phyloP scores from a whole-genome alignment of 2,797 vertebrate genomes.

The Darevskia mixta region DNA sequence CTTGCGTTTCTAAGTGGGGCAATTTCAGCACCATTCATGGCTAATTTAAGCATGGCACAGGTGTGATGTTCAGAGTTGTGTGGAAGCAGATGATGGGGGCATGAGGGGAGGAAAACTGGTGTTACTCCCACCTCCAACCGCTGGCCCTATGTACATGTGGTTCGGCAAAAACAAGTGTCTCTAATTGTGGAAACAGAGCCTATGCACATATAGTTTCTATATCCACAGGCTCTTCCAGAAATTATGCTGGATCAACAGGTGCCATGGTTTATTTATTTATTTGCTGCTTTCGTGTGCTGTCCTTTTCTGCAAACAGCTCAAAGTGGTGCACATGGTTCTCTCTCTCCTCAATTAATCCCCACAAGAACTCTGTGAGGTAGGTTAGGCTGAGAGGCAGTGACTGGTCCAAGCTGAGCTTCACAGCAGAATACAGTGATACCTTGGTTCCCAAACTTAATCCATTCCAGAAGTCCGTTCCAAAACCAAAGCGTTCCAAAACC shows the following conservation, averaged over 20 bases:
- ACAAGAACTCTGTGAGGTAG: no score
- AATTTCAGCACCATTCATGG: neutral
- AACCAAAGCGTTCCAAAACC: no score
- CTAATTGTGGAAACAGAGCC: neutral
- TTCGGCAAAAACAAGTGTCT: neutral
- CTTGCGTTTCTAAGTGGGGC: slow-evolving; percentile 55
- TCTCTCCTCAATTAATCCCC: no score
- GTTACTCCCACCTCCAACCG: neutral
- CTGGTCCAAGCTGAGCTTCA: no score
- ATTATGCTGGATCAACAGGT: neutral
- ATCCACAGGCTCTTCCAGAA: neutral
- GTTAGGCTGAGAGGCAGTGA: no score
- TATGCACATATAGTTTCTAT: neutral
- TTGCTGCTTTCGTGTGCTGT: neutral
- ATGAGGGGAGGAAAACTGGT: neutral
- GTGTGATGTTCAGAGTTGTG: neutral
- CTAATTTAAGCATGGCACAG: neutral
- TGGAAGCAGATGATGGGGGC: neutral
- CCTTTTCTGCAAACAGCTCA: no score
- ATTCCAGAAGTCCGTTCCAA: no score
- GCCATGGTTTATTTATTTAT: no score
- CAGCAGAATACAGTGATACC: no score
- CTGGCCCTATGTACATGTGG: no score
- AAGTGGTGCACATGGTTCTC: no score
- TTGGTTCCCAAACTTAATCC: no score